Evolutionary conservation across 2,797 vertebrate genomes (phyloP), one percentile per base, ranked within the genome.

Genomic region (Gallinago nigripennis): DNA sequence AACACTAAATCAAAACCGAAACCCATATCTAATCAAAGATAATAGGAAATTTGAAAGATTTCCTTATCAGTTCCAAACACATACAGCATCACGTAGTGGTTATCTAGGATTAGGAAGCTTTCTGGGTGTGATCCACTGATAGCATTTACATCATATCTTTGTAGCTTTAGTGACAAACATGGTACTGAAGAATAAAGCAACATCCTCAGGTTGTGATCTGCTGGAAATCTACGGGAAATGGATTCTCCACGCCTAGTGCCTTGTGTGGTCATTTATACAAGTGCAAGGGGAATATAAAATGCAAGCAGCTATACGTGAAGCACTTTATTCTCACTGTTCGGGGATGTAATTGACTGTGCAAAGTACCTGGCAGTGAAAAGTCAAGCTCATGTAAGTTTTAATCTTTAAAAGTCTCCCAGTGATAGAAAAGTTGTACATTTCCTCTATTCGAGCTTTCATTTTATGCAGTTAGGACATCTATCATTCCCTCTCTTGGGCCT

Each of bases 41-140:
- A 94, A 93, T 75, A 95, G 75, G 65, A 86, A 94, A 91, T 90
- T 78, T 82, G 73, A 88, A 86, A 88, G 20, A 91, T 94, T 75
- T 92, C 60, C 90, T 96, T 93, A 94, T 96, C 95, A 86, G 70
- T 79, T 92, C 71, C 80, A 96, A 94, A 92, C 83, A 95, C 28
- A 77, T 77, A 92, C 31, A 89, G 75, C 66, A 92, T 92, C 94
- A 89, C 41, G 16, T 60, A 87, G 69, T 37, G 77, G 71, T 94
- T 90, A 93, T 82, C 84, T 86, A 9, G 5, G 82, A 95, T 96
- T 96, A 93, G 70, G 92, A 86, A 90, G 87, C 46, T 79, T 93
- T 89, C 86, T 91, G 93, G 71, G 39, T 72, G 72, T 81, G 89
- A 94, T 83, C 82, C n/a, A 4, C 58, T 50, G 90, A 88, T 39